Evolutionary conservation across 2,888 invertebrate species (phyloP).

Genomic region (Helleia helle): DNA sequence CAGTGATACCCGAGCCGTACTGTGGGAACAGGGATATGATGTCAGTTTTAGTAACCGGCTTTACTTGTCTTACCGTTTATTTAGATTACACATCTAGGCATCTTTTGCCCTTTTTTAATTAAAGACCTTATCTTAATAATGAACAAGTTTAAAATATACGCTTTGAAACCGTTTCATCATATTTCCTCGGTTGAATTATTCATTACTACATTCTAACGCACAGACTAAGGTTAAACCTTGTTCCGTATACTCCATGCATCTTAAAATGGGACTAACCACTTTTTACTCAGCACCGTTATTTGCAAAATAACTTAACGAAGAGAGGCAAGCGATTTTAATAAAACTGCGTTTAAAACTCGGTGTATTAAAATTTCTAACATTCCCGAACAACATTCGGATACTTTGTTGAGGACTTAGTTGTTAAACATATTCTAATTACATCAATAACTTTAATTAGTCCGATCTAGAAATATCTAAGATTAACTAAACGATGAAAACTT

Average conservation of each 20-base stretch:
- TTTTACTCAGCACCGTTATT: constrained; percentile 49
- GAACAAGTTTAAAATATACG: background rate
- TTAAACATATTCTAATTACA: constrained; percentile 48
- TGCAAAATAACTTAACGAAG: constrained; percentile 33
- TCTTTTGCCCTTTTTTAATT: constrained; percentile 11
- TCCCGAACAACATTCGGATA: too few species aligned
- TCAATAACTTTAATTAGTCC: too few species aligned
- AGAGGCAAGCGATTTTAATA: too few species aligned
- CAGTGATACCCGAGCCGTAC: constrained; percentile 37
- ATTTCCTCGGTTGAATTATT: constrained; percentile 5
- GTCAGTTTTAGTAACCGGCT: constrained; percentile 34
- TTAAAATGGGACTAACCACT: constrained; percentile 38
- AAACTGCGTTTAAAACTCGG: too few species aligned
- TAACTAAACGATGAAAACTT: too few species aligned
- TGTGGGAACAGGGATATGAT: constrained; percentile 58
- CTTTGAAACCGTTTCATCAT: background rate
- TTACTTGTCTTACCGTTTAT: constrained; percentile 35
- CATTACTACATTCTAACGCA: constrained; percentile 16
- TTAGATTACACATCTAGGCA: constrained; percentile 32
- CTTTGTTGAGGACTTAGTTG: too few species aligned
- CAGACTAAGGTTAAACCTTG: constrained; percentile 38
- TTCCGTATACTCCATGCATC: constrained; percentile 45
- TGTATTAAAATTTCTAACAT: too few species aligned
- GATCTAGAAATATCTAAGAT: too few species aligned
- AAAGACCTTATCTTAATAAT: too few species aligned